Percentiles rank a stretch among this genome's conserved stretches.
Evolutionary conservation across 2,797 vertebrate genomes (phyloP).

Genomic region (Siniperca undulata): DNA sequence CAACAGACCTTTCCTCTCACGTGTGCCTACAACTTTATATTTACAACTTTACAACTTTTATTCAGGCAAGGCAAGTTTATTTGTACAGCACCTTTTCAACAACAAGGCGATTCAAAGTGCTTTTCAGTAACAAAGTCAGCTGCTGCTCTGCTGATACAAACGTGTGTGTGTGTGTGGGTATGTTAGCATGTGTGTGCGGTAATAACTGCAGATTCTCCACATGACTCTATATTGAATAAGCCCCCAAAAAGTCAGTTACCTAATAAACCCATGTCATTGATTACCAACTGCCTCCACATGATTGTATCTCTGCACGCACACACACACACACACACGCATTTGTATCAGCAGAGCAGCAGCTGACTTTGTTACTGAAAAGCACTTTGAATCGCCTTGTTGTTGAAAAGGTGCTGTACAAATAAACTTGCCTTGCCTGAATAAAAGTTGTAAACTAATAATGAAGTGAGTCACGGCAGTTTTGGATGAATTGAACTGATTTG

Average conservation of each 20-base stretch:
- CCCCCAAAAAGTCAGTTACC: background rate
- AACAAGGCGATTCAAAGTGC: background rate
- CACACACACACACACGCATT: background rate
- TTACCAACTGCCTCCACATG: background rate
- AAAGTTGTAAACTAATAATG: background rate
- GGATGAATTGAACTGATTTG: too few species aligned
- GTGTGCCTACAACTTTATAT: too few species aligned
- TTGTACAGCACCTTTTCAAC: background rate
- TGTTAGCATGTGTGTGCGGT: background rate
- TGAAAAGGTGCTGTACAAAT: background rate
- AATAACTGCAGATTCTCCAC: background rate
- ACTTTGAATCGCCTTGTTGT: background rate
- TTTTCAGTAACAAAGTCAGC: conserved; percentile 29
- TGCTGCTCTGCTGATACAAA: conserved; percentile 32
- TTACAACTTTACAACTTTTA: too few species aligned
- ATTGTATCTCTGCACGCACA: background rate
- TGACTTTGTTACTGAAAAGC: conserved; percentile 20
- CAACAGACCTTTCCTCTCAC: too few species aligned
- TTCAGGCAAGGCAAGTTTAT: background rate
- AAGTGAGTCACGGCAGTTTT: background rate
- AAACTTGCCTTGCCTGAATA: background rate
- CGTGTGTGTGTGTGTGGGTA: background rate
- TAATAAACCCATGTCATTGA: conserved; percentile 8
- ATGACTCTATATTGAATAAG: conserved; percentile 24
- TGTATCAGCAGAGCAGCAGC: conserved; percentile 37